Base-by-base conservation (phyloP, 2,113 vertebrate species). In the human (Homo sapiens) region DNA sequence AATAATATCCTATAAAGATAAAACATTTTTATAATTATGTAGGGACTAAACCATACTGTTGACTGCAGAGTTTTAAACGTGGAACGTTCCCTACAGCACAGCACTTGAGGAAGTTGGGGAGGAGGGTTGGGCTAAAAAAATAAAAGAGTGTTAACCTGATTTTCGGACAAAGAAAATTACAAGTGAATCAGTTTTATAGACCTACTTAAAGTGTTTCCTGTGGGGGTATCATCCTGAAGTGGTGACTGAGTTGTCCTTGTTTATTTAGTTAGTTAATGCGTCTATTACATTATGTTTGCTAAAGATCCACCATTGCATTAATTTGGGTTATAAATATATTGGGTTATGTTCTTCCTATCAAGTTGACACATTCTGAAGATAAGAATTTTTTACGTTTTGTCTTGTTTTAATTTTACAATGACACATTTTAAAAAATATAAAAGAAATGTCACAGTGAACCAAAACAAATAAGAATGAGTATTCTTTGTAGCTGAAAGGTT, bases 1-100 rank as follows among this genome's bases (percentile, higher is more conserved):
- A 55, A 90, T 35, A 92, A 97, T 95, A 98, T 97, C 89, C 91
- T 97, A 78, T 97, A 97, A 98, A 98, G 97, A 98, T 96, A 98
- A 93, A 17, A 93, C 5, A 70, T 97, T 96, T 95, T 95, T 90
- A 89, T 81, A 96, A 94, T 75, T 97, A 91, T 90, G 84, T 75
- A 95, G 66, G 12, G 52, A 93, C 38, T 96, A 96, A 97, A 83
- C 96, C 89, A 89, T 27, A 95, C 45, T 91, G 82, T 89, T 98
- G 95, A 97, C 82, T 94, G 17, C 2, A 6, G 45, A 89, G 84
- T 83, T 38, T 1, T 59, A 80, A 64, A 92, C 97, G 14, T 35
- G 10, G 32, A 35, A 76, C 87, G 20, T 1, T 96, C 90, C 89
- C 93, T 72, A 83, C 7, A 94, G 61, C 23, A 45, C 3, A 70